These are phyloP conservation scores for Noctuana brunneofusca DNA, from an alignment of 2,888 invertebrate species.

Conservation along the genomic window DNA sequence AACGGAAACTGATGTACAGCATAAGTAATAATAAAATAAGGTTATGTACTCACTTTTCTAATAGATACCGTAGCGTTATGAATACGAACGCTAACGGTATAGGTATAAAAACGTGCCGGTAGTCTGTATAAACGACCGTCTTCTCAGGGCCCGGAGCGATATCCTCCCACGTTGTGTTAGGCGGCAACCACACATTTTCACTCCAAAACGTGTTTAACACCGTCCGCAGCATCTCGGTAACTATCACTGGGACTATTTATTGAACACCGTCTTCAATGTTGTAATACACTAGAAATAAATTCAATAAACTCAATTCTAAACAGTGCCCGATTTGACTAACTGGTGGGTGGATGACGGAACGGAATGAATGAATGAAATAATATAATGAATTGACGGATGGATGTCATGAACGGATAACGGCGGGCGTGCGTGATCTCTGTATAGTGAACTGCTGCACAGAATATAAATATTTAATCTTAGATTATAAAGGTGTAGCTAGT, in stretches of 20 bases:
- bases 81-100: constrained; percentile 92
- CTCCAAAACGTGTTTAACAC: constrained; percentile 87
- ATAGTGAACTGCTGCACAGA: no score
- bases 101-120: constrained; percentile 91
- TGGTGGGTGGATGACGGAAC: constrained; percentile 35
- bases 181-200: constrained; percentile 95
- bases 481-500: no score
- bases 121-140: constrained; percentile 89
- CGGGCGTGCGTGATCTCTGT: no score
- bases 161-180: constrained; percentile 94
- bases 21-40: constrained; percentile 31
- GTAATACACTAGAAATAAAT: constrained; percentile 37
- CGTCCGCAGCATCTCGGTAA: constrained; percentile 65
- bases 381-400: no score
- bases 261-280: constrained; percentile 22
- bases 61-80: constrained; percentile 88
- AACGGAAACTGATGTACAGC: constrained; percentile 16
- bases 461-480: no score
- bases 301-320: constrained; percentile 37
- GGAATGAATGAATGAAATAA: no score
- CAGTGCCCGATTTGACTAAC: constrained; percentile 35
- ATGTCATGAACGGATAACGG: no score
- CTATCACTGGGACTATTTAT: constrained; percentile 36
- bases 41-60: constrained; percentile 90
- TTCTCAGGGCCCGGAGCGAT: constrained; percentile 89